These are phyloP conservation scores for Amphipyra berbera DNA, from an alignment of 2,888 invertebrate genomes.

Conservation along the genomic window DNA sequence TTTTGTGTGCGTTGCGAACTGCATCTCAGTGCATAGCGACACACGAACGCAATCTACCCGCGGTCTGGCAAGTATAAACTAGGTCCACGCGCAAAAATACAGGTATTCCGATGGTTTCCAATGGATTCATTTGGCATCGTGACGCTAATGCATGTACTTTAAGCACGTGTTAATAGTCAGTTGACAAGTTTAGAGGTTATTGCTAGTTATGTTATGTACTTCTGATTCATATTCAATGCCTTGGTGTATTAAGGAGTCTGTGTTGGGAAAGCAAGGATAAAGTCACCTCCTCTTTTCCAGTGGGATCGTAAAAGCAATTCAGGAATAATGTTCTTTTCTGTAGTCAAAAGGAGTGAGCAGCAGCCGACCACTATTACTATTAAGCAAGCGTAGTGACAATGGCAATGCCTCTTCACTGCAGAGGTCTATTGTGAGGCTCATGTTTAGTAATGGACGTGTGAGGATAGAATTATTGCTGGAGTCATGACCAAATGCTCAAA, in stretches of 20 bases:
- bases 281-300: slow-evolving; percentile 13
- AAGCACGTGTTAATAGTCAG: slow-evolving; percentile 31
- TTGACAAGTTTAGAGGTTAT: slow-evolving; percentile 28
- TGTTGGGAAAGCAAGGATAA: not conserved
- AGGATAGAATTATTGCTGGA: too few relatives aligned
- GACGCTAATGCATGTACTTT: slow-evolving; percentile 32
- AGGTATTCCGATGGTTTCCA: slow-evolving; percentile 65
- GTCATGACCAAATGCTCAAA: too few relatives aligned
- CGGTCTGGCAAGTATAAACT: slow-evolving; percentile 51
- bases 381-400: too few relatives aligned
- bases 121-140: slow-evolving; percentile 49
- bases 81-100: slow-evolving; percentile 45
- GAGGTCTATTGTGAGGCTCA: too few relatives aligned
- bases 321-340: too few relatives aligned
- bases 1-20: slow-evolving; percentile 72
- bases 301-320: too few relatives aligned
- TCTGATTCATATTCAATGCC: not conserved
- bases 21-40: slow-evolving; percentile 62
- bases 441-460: too few relatives aligned
- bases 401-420: too few relatives aligned
- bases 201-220: not conserved
- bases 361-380: too few relatives aligned
- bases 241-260: too few relatives aligned
- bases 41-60: slow-evolving; percentile 69
- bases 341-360: too few relatives aligned